These are phyloP conservation scores for Phrynosoma blainvillii DNA, from an alignment of 2,113 vertebrate species.

Conservation along the genomic window DNA sequence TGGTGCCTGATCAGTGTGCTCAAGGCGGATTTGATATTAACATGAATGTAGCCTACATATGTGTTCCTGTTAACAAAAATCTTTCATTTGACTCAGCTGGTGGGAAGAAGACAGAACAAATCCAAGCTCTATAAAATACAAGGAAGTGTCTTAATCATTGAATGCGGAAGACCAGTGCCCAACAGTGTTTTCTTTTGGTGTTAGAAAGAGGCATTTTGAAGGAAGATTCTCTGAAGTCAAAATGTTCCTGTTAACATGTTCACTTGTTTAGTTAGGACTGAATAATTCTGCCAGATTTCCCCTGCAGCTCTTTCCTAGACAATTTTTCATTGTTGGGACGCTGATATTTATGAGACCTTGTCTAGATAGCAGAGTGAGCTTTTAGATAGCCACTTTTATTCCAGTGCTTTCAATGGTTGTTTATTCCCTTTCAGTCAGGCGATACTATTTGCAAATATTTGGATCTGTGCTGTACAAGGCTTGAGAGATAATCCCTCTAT, in stretches of 20 bases:
- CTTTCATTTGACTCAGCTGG: neutral
- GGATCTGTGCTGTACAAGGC: neutral
- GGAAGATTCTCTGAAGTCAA: conserved; percentile 15
- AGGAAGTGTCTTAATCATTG: neutral
- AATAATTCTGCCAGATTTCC: neutral
- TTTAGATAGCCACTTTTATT: conserved; percentile 52
- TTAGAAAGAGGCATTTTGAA: fast-evolving
- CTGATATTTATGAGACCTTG: conserved; percentile 14
- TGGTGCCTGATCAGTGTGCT: neutral
- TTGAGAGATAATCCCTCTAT: neutral
- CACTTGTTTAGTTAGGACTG: conserved; percentile 7
- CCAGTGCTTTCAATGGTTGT: neutral
- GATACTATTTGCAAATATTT: conserved; percentile 51
- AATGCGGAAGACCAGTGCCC: neutral
- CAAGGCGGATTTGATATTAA: neutral
- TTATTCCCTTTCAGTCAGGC: neutral
- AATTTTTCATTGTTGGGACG: neutral
- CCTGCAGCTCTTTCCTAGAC: conserved; percentile 3
- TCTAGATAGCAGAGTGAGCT: neutral
- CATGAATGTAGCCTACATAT: neutral
- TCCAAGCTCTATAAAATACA: neutral
- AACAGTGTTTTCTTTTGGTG: neutral
- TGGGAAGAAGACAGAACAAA: neutral
- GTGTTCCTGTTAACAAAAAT: neutral
- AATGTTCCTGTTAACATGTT: conserved; percentile 17